phyloP scores from a whole-genome alignment of 2,797 vertebrate genomes.

The Acanthopagrus latus region DNA sequence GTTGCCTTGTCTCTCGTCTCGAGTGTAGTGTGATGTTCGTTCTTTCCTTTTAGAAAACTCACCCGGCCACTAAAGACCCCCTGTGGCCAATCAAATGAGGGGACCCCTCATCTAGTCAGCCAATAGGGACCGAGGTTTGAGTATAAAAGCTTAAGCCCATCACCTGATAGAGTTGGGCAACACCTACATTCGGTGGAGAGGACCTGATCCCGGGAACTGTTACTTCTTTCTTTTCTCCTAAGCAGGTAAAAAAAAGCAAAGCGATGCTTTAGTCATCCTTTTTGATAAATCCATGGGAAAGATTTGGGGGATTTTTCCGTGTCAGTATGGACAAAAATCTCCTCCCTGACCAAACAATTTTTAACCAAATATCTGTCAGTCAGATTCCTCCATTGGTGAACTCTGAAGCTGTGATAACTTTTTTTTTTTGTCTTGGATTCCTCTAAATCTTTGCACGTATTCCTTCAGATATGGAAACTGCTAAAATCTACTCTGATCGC shows the following conservation, averaged over 20 bases:
- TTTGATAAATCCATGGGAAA: constrained; percentile 32
- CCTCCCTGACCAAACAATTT: constrained; percentile 17
- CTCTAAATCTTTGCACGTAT: constrained; percentile 35
- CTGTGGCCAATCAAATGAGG: constrained; percentile 76
- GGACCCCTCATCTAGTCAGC: constrained; percentile 52
- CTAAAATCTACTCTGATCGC: constrained; percentile 15
- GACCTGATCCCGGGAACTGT: constrained; percentile 89
- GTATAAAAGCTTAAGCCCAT: constrained; percentile 84
- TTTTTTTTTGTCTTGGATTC: constrained; percentile 52
- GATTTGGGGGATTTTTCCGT: constrained; percentile 33
- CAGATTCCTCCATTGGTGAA: constrained; percentile 19
- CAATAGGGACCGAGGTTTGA: constrained; percentile 76
- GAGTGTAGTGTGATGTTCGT: constrained; percentile 74
- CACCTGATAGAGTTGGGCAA: constrained; percentile 85
- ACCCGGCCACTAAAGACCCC: constrained; percentile 46
- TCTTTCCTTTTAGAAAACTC: constrained; percentile 87
- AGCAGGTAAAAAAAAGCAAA: constrained; percentile 81
- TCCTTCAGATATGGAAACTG: constrained; percentile 47
- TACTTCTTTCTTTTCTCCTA: constrained; percentile 85
- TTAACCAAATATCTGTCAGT: constrained; percentile 19
- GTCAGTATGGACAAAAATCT: constrained; percentile 38
- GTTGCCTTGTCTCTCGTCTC: constrained; percentile 78
- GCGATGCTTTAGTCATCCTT: constrained; percentile 8
- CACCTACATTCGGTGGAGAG: constrained; percentile 87
- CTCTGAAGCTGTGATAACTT: constrained; percentile 25